Evolutionary conservation across 2,888 invertebrate species (phyloP), one percentile per base, ranked within the genome.

Genomic region (Thymelicus sylvestris): DNA sequence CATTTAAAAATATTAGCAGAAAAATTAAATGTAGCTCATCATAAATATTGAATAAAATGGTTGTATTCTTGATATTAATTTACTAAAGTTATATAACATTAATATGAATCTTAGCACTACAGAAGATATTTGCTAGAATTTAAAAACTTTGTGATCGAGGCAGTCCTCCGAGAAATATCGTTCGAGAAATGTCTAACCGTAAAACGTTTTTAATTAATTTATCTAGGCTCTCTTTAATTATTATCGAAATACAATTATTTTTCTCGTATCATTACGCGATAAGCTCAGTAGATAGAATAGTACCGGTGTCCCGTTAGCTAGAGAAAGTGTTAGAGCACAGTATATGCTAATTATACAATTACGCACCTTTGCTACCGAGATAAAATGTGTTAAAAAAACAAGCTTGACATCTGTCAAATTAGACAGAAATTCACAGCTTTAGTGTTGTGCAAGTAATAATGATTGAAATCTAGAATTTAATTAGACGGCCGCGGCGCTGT

Each of bases 321-420:
- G 92, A 86, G 92, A 92, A 92, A 92, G 92, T 92, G 91, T 78
- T 88, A 76, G 68, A 88, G 90, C 89, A 89, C 82, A 77, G 85
- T 82, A 90, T 92, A 92, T 91, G 92, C 89, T 91, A 92, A 92
- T 92, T 91, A 91, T 89, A 90, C 91, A 92, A 92, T 91, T 92
- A 88, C 73, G 71, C 73, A 66, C 72, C 67, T 67, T 71, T 73
- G 57, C 73, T 65, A 19, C 67, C n/a, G 24, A 59, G 50, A 70
- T 70, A 59, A 59, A 48, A 31, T 60, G 60, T 15, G n/a, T 60
- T 44, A 70, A 65, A 70, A 65, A 13, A 64, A 60, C 13, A 7
- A 31, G 47, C 47, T 31, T 47, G 63, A 57, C 52, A 64, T 57
- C 68, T 69, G 63, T 69, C 62, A 55, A 62, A 62, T 38, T 47